These are phyloP conservation scores for Pteronotus mesoamericanus DNA, from an alignment of 2,797 vertebrate genomes.

Conservation along the genomic window DNA sequence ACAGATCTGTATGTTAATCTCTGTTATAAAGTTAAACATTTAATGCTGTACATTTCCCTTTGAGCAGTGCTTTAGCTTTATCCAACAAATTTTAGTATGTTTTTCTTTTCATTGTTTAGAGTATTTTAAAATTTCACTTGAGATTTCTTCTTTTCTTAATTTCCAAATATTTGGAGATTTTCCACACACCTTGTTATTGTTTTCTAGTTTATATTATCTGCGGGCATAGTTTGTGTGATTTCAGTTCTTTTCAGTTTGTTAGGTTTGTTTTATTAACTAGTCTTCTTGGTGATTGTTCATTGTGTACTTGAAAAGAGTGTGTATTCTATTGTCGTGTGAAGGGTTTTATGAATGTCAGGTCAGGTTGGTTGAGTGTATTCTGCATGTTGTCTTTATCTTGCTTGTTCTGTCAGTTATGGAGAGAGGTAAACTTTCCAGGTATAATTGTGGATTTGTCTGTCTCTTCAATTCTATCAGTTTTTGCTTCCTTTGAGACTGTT, in stretches of 20 bases:
- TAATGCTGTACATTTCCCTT: background rate
- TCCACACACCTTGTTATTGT: background rate
- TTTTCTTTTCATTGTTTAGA: slow-evolving; percentile 4
- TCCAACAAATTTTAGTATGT: background rate
- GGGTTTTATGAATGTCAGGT: background rate
- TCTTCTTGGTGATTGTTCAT: background rate
- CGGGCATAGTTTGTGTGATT: background rate
- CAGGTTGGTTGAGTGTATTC: background rate
- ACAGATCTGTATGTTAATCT: background rate
- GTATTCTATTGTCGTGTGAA: background rate
- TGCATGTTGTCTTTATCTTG: background rate
- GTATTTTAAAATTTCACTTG: slow-evolving; percentile 16
- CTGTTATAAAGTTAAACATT: background rate
- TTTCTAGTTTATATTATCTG: background rate
- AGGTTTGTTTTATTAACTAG: background rate
- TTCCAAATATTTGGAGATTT: slow-evolving; percentile 9
- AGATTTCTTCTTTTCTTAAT: background rate
- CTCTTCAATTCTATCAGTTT: background rate
- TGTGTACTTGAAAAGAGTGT: background rate
- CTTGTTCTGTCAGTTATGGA: background rate
- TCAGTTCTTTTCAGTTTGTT: background rate
- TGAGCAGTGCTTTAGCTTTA: background rate
- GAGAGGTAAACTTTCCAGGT: background rate
- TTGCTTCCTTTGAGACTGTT: background rate
- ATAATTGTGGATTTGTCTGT: background rate